Evolutionary conservation across 2,797 vertebrate genomes (phyloP).

Genomic region (Eurystomus glaucurus): DNA sequence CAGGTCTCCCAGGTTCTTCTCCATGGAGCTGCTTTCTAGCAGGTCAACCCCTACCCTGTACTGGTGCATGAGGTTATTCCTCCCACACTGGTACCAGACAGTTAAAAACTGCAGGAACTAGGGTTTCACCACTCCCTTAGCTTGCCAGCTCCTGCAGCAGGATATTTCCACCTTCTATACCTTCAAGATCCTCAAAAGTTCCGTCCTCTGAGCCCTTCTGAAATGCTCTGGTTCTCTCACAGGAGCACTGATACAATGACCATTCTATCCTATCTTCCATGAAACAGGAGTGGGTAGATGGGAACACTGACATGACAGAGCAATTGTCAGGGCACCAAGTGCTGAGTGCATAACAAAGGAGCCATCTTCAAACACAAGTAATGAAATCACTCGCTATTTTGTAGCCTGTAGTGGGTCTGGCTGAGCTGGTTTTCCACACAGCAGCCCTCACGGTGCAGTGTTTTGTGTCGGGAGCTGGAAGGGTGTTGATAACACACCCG

Average conservation of each 20-base stretch:
- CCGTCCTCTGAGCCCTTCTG: neutral
- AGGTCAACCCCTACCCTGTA: too few species aligned
- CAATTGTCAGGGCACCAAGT: accelerated
- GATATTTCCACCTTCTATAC: neutral
- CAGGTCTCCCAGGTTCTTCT: too few species aligned
- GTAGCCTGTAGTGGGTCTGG: neutral
- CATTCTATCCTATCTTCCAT: neutral
- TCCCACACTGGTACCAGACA: neutral
- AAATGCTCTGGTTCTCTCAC: neutral
- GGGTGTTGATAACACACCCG: too few species aligned
- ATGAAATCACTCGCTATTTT: neutral
- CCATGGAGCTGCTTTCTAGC: too few species aligned
- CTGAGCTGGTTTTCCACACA: too few species aligned
- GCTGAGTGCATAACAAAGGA: neutral
- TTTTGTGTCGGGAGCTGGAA: too few species aligned
- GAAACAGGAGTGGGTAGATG: neutral
- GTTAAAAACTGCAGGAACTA: neutral
- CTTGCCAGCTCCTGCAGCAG: neutral
- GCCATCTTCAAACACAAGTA: neutral
- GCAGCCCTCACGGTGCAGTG: too few species aligned
- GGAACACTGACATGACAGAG: neutral
- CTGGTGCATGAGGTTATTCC: too few species aligned
- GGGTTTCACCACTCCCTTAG: neutral
- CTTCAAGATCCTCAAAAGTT: neutral
- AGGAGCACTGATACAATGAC: accelerated